These are phyloP conservation scores for Cebus imitator DNA, from an alignment of 2,113 vertebrate species.

Conservation along the genomic window DNA sequence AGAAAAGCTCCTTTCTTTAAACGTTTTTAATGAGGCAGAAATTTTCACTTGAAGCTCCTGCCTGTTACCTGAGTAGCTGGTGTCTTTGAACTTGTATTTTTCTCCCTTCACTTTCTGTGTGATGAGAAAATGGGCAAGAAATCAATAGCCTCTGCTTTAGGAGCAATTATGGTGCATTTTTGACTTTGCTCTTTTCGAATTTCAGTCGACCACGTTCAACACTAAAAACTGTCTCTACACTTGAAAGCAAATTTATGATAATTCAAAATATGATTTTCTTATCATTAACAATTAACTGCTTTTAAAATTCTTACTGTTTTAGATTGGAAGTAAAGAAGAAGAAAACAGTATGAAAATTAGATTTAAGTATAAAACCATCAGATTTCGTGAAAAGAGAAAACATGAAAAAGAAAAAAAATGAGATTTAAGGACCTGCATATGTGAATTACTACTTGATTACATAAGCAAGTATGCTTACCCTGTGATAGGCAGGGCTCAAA, in stretches of 20 bases:
- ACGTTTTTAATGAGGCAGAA: slow-evolving; percentile 59
- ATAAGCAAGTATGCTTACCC: not conserved
- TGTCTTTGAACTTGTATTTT: slow-evolving; percentile 62
- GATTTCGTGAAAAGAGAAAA: too few species aligned
- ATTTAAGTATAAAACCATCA: not conserved
- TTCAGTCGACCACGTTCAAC: not conserved
- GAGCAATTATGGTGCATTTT: slow-evolving; percentile 52
- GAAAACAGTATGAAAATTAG: not conserved
- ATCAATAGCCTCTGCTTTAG: slow-evolving; percentile 63
- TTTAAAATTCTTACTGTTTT: slow-evolving; percentile 46
- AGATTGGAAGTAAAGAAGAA: not conserved
- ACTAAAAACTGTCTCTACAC: slow-evolving; percentile 33
- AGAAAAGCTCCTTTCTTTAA: slow-evolving; percentile 62
- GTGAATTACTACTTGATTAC: slow-evolving; percentile 22
- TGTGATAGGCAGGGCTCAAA: not conserved
- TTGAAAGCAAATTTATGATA: slow-evolving; percentile 53
- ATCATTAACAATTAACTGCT: slow-evolving; percentile 34
- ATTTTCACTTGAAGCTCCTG: slow-evolving; percentile 32
- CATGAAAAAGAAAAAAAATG: not conserved
- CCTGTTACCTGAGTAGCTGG: slow-evolving; percentile 52
- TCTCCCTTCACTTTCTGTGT: slow-evolving; percentile 53
- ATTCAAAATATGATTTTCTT: slow-evolving; percentile 37
- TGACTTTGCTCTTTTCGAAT: slow-evolving; percentile 51
- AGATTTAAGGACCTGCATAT: not conserved
- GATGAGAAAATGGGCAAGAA: slow-evolving; percentile 60